Evolutionary conservation across 2,797 vertebrate species (phyloP).

Genomic region (Acridotheres tristis): DNA sequence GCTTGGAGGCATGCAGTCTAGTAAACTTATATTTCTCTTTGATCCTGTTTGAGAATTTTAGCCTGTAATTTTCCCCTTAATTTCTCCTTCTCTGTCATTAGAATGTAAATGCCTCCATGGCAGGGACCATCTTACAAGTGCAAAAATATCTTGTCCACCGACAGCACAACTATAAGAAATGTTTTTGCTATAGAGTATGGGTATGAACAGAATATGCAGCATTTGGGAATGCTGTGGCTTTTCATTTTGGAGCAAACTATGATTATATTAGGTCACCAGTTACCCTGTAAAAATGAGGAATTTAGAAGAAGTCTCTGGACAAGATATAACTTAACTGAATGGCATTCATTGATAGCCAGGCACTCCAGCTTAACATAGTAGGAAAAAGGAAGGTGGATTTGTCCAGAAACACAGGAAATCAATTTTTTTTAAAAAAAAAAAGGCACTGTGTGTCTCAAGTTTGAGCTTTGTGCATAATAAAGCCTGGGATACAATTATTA

Average conservation of each 20-base stretch:
- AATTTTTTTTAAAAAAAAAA: no score
- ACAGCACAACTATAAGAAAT: not conserved
- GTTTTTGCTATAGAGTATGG: not conserved
- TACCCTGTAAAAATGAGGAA: not conserved
- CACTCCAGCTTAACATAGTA: not conserved
- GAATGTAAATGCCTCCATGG: not conserved
- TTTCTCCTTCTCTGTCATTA: not conserved
- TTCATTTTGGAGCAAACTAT: not conserved
- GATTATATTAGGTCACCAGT: not conserved
- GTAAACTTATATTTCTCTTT: not conserved
- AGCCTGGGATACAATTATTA: not conserved
- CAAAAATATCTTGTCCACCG: not conserved
- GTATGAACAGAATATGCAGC: not conserved
- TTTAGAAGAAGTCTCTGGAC: not conserved
- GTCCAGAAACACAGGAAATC: not conserved
- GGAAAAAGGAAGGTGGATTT: not conserved
- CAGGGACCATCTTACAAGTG: not conserved
- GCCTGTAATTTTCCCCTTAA: not conserved
- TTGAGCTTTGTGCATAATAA: not conserved
- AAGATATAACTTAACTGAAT: not conserved
- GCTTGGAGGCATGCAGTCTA: not conserved
- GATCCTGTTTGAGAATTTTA: not conserved
- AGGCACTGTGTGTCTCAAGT: not conserved
- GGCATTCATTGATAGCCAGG: not conserved
- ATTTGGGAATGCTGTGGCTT: not conserved